These are phyloP conservation scores for Pristionchus pacificus DNA, from an alignment of 1,140 invertebrate genomes.

Conservation along the genomic window DNA sequence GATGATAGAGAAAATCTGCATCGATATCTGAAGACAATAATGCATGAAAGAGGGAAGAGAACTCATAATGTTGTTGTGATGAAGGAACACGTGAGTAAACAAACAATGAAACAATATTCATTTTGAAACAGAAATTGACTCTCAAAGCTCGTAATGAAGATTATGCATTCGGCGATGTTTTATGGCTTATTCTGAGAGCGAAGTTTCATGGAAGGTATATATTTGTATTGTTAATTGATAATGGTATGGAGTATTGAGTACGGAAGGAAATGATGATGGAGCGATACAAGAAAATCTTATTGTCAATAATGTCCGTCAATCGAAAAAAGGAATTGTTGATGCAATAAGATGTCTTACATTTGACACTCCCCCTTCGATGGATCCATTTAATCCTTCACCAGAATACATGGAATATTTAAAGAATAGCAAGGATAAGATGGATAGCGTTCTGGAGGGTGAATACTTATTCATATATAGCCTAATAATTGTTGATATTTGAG, in stretches of 20 bases:
- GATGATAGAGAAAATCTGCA: neutral
- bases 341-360: too few species aligned
- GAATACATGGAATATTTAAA: neutral
- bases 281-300: neutral
- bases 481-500: neutral
- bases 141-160: neutral
- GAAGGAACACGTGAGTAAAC: neutral
- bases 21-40: too few species aligned
- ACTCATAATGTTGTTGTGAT: neutral
- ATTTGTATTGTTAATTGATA: neutral
- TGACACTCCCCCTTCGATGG: too few species aligned
- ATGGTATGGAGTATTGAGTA: neutral
- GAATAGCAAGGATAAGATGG: neutral
- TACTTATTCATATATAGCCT: too few species aligned
- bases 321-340: neutral
- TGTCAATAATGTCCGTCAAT: too few species aligned
- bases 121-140: neutral
- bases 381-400: neutral
- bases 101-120: neutral
- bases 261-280: neutral
- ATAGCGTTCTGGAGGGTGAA: neutral
- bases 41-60: neutral
- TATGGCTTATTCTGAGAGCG: neutral
- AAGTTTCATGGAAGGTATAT: neutral
- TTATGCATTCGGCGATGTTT: neutral